Percentiles rank a stretch among this genome's conserved stretches.
phyloP scores from a whole-genome alignment of 2,797 vertebrate genomes.

The Nyctibius grandis region DNA sequence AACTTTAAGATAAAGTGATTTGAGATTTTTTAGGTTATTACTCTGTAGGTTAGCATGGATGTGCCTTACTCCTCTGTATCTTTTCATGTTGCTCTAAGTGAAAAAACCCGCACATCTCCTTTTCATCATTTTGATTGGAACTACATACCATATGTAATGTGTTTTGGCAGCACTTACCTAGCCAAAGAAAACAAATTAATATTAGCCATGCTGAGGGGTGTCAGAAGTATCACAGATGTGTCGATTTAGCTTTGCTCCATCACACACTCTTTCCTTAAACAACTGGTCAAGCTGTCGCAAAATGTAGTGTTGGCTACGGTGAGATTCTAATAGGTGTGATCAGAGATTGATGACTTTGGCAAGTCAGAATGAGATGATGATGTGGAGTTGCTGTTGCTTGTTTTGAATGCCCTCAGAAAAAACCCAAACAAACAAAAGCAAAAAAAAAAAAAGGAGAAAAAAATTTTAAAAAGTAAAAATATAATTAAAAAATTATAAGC shows the following conservation, averaged over 20 bases:
- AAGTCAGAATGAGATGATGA: constrained; percentile 40
- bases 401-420: constrained; percentile 8
- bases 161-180: constrained; percentile 75
- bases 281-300: constrained; percentile 70
- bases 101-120: constrained; percentile 40
- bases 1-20: neutral
- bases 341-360: constrained; percentile 60
- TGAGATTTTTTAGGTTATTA: constrained; percentile 13
- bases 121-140: constrained; percentile 72
- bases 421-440: neutral
- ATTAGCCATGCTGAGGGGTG: constrained; percentile 72
- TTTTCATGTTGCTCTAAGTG: constrained; percentile 40
- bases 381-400: constrained; percentile 26
- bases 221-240: constrained; percentile 74
- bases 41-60: neutral
- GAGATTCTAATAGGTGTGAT: constrained; percentile 64
- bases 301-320: constrained; percentile 38
- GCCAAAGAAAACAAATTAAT: constrained; percentile 80
- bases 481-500: neutral
- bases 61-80: neutral
- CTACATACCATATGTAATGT: constrained; percentile 67
- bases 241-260: constrained; percentile 74
- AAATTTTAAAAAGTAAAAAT: neutral
- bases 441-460: neutral
- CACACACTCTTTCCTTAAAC: constrained; percentile 66